Evolutionary conservation across 2,888 invertebrate species (phyloP).

Genomic region (Stramonita haemastoma): DNA sequence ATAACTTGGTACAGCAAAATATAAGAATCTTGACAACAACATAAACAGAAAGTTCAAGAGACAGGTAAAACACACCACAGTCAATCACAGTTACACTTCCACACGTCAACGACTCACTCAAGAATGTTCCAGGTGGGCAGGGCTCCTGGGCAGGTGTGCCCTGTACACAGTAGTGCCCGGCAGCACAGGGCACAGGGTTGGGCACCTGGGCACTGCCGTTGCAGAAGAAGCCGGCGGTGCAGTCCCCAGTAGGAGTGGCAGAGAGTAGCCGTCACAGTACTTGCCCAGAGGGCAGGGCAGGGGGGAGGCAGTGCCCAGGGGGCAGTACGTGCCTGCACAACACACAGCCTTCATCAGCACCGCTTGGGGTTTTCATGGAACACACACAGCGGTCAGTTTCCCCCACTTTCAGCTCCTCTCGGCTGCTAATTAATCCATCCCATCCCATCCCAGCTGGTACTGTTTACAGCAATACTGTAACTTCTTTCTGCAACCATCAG

Average conservation of each 20-base stretch:
- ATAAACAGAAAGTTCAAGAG: no score
- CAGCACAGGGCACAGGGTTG: constrained; percentile 61
- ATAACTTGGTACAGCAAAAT: no score
- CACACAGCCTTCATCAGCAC: neutral
- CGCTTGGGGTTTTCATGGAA: no score
- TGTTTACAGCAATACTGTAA: no score
- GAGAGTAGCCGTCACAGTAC: constrained; percentile 61
- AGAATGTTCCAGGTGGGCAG: constrained; percentile 72
- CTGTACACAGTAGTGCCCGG: constrained; percentile 71
- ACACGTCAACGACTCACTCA: constrained; percentile 60
- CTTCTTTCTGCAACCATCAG: no score
- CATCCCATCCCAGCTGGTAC: no score
- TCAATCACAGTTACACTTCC: no score
- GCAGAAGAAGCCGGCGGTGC: constrained; percentile 68
- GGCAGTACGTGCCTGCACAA: constrained; percentile 71
- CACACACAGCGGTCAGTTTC: no score
- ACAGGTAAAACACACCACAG: no score
- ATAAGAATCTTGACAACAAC: no score
- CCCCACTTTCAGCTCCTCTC: no score
- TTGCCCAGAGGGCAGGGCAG: constrained; percentile 67
- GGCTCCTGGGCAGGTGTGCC: constrained; percentile 66
- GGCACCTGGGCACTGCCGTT: constrained; percentile 63
- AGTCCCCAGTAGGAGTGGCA: constrained; percentile 66
- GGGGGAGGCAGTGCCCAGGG: constrained; percentile 63
- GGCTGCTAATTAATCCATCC: no score